Percentiles rank a stretch among this genome's conserved stretches.
phyloP scores from a whole-genome alignment of 2,113 vertebrate species.

The Rousettus leschenaultii region DNA sequence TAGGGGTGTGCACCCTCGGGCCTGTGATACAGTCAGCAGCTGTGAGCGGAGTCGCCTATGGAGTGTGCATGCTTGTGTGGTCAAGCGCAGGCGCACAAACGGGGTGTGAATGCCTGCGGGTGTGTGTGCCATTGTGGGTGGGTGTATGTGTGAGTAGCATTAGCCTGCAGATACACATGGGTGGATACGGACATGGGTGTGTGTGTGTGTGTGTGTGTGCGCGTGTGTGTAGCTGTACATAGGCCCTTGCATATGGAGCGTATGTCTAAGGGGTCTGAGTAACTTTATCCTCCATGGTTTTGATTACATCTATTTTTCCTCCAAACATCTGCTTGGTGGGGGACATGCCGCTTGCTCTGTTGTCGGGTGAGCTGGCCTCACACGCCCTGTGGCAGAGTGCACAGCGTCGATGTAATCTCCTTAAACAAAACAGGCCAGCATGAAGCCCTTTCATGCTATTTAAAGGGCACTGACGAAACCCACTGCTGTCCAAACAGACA shows the following conservation, averaged over 20 bases:
- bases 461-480: constrained; percentile 61
- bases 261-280: neutral
- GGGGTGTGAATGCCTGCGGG: accelerated
- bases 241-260: accelerated
- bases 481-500: constrained; percentile 65
- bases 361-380: constrained; percentile 54
- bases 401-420: constrained; percentile 37
- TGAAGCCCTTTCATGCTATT: constrained; percentile 64
- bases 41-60: accelerated
- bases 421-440: constrained; percentile 44
- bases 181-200: neutral
- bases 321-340: constrained; percentile 72
- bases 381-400: constrained; percentile 58
- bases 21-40: neutral
- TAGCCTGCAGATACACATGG: neutral
- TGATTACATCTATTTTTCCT: neutral
- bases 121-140: neutral
- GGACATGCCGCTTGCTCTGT: neutral
- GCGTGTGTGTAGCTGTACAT: neutral
- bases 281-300: constrained; percentile 52
- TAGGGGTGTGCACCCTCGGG: accelerated
- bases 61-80: accelerated
- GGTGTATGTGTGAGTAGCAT: accelerated
- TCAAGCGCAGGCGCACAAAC: too few relatives aligned
- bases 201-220: too few relatives aligned